Conservation (phyloP, 2,888 invertebrate species). For the Shargacucullia verbasci region DNA sequence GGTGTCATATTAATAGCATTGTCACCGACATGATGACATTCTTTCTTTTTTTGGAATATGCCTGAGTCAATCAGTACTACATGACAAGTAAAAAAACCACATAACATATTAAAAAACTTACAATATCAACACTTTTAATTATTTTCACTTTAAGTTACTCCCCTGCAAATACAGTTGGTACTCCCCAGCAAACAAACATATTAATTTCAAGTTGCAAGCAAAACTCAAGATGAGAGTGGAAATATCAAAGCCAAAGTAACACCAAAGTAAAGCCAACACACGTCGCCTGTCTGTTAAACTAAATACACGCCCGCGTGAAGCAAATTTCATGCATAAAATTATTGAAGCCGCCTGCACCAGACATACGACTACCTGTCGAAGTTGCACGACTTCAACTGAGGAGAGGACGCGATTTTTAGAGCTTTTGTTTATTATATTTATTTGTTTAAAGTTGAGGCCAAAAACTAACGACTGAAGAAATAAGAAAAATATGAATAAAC, state of each 20-base stretch:
- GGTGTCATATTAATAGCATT: no score
- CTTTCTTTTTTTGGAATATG: no score
- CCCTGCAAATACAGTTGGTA: constrained; percentile 17
- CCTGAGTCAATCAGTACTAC: no score
- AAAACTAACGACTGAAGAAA: no score
- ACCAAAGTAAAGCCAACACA: constrained; percentile 55
- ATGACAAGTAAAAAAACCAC: no score
- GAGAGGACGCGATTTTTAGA: constrained; percentile 45
- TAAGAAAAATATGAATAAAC: no score
- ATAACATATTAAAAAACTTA: no score
- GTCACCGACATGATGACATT: no score
- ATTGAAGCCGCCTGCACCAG: constrained; percentile 76
- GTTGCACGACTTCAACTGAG: constrained; percentile 44
- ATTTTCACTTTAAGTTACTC: background rate
- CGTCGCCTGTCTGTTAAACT: constrained; percentile 68
- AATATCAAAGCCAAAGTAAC: constrained; percentile 53
- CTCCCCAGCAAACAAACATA: constrained; percentile 43
- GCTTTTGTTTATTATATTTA: no score
- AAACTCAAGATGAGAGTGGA: constrained; percentile 46
- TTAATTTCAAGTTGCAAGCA: constrained; percentile 45
- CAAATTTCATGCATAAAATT: constrained; percentile 87
- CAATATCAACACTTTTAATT: background rate
- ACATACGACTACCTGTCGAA: constrained; percentile 72
- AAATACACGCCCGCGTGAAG: constrained; percentile 75
- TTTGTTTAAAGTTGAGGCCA: no score